phyloP scores from a whole-genome alignment of 2,888 invertebrate species.

The Matsumyia berberina region DNA sequence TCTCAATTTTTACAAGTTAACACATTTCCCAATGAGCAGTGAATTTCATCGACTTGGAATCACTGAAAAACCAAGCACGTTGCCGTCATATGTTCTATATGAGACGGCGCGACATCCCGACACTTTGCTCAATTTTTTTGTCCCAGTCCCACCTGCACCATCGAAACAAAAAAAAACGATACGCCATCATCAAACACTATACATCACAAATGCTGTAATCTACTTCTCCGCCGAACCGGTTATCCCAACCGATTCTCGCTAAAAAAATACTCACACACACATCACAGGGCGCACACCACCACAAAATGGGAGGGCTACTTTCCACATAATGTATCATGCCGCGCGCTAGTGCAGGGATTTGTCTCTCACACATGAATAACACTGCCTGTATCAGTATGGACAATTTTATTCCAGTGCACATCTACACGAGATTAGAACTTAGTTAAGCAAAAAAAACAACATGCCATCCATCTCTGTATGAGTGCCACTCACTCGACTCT shows the following conservation, averaged over 20 bases:
- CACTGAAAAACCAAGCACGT: constrained; percentile 37
- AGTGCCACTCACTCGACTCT: constrained; percentile 53
- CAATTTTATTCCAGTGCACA: constrained; percentile 23
- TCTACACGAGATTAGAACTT: constrained; percentile 20
- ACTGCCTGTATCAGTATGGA: no score
- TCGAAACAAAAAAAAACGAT: not conserved
- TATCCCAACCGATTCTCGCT: constrained; percentile 52
- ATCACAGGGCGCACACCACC: not conserved
- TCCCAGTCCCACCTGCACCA: constrained; percentile 27
- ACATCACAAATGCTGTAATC: constrained; percentile 46
- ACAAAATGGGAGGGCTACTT: constrained; percentile 53
- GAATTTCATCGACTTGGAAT: constrained; percentile 4
- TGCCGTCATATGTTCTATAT: constrained; percentile 34
- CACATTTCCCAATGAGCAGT: no score
- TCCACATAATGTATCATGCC: no score
- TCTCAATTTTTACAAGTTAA: no score
- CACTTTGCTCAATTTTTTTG: constrained; percentile 17
- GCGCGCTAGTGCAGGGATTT: no score
- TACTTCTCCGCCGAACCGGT: constrained; percentile 38
- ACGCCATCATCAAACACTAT: not conserved
- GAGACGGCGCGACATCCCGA: constrained; percentile 31
- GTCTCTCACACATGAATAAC: no score
- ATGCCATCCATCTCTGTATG: constrained; percentile 14
- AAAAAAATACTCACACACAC: constrained; percentile 19
- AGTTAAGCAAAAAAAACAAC: constrained; percentile 2